phyloP scores from a whole-genome alignment of 2,113 vertebrate species.

The Cyanoramphus novaezelandiae region DNA sequence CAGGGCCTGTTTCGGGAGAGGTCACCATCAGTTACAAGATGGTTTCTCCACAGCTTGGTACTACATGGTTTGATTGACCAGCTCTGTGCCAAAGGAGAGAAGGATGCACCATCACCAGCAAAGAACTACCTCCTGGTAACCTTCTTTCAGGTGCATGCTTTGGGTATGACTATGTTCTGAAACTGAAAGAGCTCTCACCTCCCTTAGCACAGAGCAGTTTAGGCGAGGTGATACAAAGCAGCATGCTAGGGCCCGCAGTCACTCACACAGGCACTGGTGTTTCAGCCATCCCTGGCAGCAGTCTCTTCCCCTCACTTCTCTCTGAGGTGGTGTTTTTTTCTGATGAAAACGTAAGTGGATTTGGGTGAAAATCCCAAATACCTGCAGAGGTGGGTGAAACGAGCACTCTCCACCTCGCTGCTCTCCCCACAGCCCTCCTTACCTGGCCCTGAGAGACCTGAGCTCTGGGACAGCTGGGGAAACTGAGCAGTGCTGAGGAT shows the following conservation, averaged over 20 bases:
- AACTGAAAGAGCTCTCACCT: background rate
- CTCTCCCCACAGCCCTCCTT: background rate
- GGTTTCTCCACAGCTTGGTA: background rate
- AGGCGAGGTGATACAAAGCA: background rate
- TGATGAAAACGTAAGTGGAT: background rate
- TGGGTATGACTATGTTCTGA: background rate
- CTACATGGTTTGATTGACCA: background rate
- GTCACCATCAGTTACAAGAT: rapidly evolving
- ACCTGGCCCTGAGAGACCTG: background rate
- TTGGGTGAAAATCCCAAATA: background rate
- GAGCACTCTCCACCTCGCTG: rapidly evolving
- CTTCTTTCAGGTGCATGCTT: background rate
- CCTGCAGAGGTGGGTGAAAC: background rate
- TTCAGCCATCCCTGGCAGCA: background rate
- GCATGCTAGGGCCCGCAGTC: background rate
- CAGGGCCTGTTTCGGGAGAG: background rate
- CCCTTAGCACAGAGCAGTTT: background rate
- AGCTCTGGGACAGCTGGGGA: background rate
- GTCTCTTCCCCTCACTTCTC: background rate
- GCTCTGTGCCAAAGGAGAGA: background rate
- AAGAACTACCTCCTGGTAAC: background rate
- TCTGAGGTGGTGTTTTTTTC: background rate
- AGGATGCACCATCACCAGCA: background rate
- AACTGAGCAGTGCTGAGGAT: background rate
- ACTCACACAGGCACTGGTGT: too few relatives aligned